Evolutionary conservation across 2,888 invertebrate genomes (phyloP), one percentile per base, ranked within the genome.

Genomic region (Tyria jacobaeae): DNA sequence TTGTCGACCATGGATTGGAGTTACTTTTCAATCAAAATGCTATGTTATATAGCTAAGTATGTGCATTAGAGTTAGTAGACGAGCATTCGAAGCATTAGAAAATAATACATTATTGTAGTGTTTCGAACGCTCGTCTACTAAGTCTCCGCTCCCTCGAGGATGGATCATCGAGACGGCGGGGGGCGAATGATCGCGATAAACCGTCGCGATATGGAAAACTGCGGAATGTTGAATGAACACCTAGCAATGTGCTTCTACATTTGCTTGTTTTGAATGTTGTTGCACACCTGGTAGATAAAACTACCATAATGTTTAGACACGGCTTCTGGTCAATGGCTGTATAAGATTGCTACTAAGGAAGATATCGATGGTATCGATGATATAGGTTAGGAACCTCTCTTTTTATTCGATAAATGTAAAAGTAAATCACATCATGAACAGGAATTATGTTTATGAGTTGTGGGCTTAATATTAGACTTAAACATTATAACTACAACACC

Each of bases 121-220:
- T 76, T 70, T 14, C 0, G 61, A 48, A 53, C 76, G 88, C 87
- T 41, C 84, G 88, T 89, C 64, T 88, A 71, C 59, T 1, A 25
- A 3, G 2, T 39, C 69, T 65, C 3, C 60, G 52, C 77, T 80
- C 84, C 86, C 87, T 86, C 79, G 75, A 90, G 92, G 91, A 92
- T 89, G 91, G 91, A 92, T 92, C 92, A 90, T 90, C 84, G 88
- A 84, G 82, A 80, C 87, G 82, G 76, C 81, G 85, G 89, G 87
- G 88, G 86, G 84, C 74, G 83, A 83, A 81, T 80, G 86, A 78
- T 76, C 73, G 73, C 89, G 90, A 90, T 90, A 90, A 87, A 85
- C 81, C 81, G 82, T 69, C 78, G 83, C 86, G 90, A 92, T 92
- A 92, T 90, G 90, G 89, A 90, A 89, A 89, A 82, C 85, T 81